Percentiles rank a stretch among this genome's conserved stretches.
Conservation (phyloP, 2,888 invertebrate species). For the Scaeva pyrastri region DNA sequence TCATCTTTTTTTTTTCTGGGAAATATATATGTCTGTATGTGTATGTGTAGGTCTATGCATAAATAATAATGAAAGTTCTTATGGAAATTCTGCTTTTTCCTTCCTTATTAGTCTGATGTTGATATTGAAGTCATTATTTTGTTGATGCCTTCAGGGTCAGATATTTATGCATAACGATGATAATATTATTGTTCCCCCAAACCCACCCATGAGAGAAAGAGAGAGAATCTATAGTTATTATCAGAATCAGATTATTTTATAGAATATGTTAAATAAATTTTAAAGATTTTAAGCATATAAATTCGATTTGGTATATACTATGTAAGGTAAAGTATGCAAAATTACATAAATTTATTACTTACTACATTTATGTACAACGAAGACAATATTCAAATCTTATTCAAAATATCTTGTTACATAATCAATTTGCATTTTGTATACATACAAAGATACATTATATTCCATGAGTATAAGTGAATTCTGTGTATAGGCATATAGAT, state of each 20-base stretch:
- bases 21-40: too few species aligned
- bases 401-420: constrained; percentile 2
- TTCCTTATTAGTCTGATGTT: background rate
- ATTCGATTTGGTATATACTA: constrained; percentile 10
- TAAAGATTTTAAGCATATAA: constrained; percentile 11
- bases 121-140: constrained; percentile 13
- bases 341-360: constrained; percentile 24
- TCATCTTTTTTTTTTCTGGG: constrained; percentile 19
- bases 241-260: background rate
- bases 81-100: constrained; percentile 15
- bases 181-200: background rate
- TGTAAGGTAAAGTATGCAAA: too few species aligned
- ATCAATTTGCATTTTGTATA: constrained; percentile 4
- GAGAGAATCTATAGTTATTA: background rate
- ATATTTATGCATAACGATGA: constrained; percentile 4
- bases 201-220: too few species aligned
- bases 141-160: constrained; percentile 42
- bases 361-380: background rate
- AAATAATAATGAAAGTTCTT: constrained; percentile 36
- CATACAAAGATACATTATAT: too few species aligned
- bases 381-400: constrained; percentile 11
- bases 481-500: background rate
- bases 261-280: constrained; percentile 22
- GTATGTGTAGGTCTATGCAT: constrained; percentile 48
- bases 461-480: background rate